Conservation (phyloP, 2,113 vertebrate genomes). For the Ammodytes marinus region DNA sequence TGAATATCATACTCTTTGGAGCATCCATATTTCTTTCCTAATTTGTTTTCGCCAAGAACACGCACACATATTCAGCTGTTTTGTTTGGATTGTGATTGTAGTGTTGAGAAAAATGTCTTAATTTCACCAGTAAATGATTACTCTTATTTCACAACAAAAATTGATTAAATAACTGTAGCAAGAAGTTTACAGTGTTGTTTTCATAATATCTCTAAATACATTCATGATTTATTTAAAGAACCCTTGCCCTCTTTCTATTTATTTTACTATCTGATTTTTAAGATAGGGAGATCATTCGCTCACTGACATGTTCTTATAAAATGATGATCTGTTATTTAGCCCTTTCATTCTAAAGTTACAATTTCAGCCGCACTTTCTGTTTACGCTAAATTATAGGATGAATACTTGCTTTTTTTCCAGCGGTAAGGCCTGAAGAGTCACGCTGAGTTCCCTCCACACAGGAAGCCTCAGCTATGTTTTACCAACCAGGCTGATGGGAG, state of each 20-base stretch:
- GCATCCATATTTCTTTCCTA: background rate
- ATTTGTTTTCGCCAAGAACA: background rate
- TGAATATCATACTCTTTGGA: background rate
- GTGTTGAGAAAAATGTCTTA: background rate
- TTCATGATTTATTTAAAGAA: background rate
- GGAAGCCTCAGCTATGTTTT: conserved; percentile 1
- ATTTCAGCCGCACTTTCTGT: too few relatives aligned
- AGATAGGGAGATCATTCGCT: background rate
- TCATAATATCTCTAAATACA: background rate
- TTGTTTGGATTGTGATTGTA: background rate
- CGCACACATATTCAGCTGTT: background rate
- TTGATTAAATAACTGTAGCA: background rate
- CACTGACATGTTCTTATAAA: background rate
- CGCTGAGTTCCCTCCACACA: background rate
- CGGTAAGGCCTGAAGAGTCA: background rate
- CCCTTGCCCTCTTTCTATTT: background rate
- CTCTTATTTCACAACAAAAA: background rate
- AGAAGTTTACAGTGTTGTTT: background rate
- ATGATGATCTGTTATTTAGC: background rate
- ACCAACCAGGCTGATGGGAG: conserved; percentile 23
- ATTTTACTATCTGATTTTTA: background rate
- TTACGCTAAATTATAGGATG: background rate
- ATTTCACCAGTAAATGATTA: background rate
- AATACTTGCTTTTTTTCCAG: background rate
- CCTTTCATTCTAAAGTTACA: background rate